A percentile compares a stretch with the other conserved stretches of the same genome.
Conservation (phyloP, 2,888 invertebrate species). For the Netelia melanura region DNA sequence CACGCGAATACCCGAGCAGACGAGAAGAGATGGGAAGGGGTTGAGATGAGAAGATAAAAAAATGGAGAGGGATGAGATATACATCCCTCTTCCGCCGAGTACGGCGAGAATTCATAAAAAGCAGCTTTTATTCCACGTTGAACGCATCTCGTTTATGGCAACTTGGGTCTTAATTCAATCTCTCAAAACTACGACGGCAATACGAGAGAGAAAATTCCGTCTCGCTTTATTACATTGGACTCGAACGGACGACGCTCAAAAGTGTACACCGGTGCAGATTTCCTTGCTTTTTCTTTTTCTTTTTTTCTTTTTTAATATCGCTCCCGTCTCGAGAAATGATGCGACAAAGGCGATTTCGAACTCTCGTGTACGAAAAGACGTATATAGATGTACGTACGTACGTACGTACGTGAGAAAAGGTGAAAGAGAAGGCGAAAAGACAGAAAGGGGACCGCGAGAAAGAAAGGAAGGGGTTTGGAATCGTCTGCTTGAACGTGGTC, state of each 20-base stretch:
- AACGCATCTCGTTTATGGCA: slow-evolving; percentile 37
- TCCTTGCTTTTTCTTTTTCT: background rate
- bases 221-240: slow-evolving; percentile 11
- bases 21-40: slow-evolving; percentile 1
- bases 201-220: slow-evolving; percentile 1
- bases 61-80: slow-evolving; percentile 17
- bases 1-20: slow-evolving; percentile 31
- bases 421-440: background rate
- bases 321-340: slow-evolving; percentile 26
- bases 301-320: slow-evolving; percentile 40
- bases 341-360: slow-evolving; percentile 48
- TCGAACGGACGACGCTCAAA: background rate
- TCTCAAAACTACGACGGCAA: background rate
- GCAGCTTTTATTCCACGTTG: slow-evolving; percentile 50
- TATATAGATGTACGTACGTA: slow-evolving; percentile 2
- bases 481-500: slow-evolving; percentile 28
- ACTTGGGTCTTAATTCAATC: slow-evolving; percentile 34
- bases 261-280: background rate
- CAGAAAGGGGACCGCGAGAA: slow-evolving; percentile 7
- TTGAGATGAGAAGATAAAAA: slow-evolving; percentile 13
- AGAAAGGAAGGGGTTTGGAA: background rate
- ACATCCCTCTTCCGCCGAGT: background rate
- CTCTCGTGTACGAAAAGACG: slow-evolving; percentile 7
- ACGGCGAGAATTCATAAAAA: slow-evolving; percentile 54
- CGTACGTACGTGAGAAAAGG: background rate